Evolutionary conservation across 1,140 invertebrate species (phyloP).

Genomic region (Pararge aegeria): DNA sequence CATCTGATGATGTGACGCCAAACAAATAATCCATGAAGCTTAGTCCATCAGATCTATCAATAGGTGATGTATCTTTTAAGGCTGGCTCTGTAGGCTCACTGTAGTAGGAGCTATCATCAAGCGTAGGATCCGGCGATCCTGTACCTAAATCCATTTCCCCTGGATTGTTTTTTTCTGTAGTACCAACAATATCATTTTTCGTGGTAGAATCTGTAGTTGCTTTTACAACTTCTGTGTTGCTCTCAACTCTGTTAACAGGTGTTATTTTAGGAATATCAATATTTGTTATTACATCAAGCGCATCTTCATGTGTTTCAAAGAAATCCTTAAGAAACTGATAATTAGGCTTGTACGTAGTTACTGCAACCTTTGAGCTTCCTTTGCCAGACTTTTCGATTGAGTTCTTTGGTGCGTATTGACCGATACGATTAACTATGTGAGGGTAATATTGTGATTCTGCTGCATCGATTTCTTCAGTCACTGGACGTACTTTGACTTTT

Average conservation of each 20-base stretch:
- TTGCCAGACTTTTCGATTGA: constrained; percentile 42
- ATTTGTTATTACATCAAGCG: constrained; percentile 43
- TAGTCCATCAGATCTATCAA: constrained; percentile 58
- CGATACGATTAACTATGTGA: constrained; percentile 71
- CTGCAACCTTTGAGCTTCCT: constrained; percentile 45
- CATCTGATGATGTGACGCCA: constrained; percentile 46
- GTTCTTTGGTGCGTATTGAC: constrained; percentile 47
- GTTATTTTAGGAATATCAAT: constrained; percentile 60
- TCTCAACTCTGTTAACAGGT: constrained; percentile 24
- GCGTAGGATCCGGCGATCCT: constrained; percentile 62
- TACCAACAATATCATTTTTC: constrained; percentile 27
- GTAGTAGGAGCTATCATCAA: constrained; percentile 49
- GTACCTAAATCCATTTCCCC: constrained; percentile 69
- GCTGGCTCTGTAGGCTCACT: constrained; percentile 52
- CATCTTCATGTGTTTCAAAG: constrained; percentile 45
- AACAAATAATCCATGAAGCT: constrained; percentile 73
- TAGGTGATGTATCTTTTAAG: constrained; percentile 21
- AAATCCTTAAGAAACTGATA: constrained; percentile 61
- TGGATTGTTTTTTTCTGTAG: constrained; percentile 42
- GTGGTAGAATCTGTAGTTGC: constrained; percentile 32
- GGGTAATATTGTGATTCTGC: constrained; percentile 84
- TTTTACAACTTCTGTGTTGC: constrained; percentile 31
- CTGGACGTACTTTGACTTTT: constrained; percentile 80
- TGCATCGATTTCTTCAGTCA: constrained; percentile 82
- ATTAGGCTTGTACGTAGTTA: constrained; percentile 69